Evolutionary conservation across 2,113 vertebrate genomes (phyloP), one percentile per base, ranked within the genome.

Genomic region (Pseudorhombus dupliciocellatus): DNA sequence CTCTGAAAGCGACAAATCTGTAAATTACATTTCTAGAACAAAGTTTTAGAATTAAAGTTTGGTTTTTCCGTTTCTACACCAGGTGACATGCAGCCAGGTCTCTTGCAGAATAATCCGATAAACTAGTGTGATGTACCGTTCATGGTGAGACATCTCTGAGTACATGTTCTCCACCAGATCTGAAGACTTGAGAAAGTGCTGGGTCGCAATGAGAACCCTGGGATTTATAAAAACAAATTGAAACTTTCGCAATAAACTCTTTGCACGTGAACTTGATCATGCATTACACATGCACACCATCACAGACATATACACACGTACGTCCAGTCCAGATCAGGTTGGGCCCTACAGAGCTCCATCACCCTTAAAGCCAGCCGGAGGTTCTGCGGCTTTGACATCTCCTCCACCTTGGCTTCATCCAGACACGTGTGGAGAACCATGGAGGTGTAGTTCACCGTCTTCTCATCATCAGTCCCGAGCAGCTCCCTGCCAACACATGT

Each of bases 391-490:
- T 94, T 66, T 66, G 94, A 86, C 0, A 96, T 71, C 20, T 95
- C 92, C 26, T 90, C 90, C 81, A 94, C 94, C 53, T 93, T 95
- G 46, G 87, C 88, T 58, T 90, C 66, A 76, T 95, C 94, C 46
- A 98, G 92, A 79, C 95, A 97, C 7, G 95, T 96, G 89, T 96
- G 95, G 67, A 99, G 83, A 18, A 98, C 94, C 96, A 98, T 98
- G 2, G 95, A 96, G 34, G 92, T 88, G 59, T 96, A 98, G 65
- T 91, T 76, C 26, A 95, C 75, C 1, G 93, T 84, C 72, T 96
- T 98, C 79, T 94, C 92, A 90, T 98, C 96, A 0, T 79, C 84
- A 51, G 93, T 84, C 0, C 77, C 84, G 57, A 99, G 91, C 70
- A 95, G 96, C 8, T 83, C 92, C 84, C 94, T 95, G 80, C 62